Evolutionary conservation across 1,140 invertebrate genomes (phyloP).

Genomic region (Limonius californicus): DNA sequence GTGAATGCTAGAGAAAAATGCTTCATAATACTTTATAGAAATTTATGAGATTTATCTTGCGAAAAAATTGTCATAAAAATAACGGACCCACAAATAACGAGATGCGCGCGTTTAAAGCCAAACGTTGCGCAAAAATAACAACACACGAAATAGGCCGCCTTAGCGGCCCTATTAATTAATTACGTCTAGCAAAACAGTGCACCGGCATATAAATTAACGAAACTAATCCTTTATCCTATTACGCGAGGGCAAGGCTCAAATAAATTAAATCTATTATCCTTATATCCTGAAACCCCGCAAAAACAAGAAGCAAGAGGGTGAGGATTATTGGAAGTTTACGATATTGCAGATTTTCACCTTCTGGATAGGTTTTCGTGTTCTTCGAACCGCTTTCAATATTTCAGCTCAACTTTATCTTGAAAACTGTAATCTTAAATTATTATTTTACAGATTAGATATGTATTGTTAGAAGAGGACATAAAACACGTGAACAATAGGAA

Average conservation of each 20-base stretch:
- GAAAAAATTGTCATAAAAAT: conserved; percentile 12
- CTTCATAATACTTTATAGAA: conserved; percentile 11
- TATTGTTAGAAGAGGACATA: no score
- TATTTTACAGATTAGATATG: no score
- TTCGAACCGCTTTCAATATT: no score
- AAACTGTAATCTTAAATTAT: no score
- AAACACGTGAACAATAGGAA: no score
- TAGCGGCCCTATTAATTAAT: not conserved
- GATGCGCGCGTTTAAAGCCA: no score
- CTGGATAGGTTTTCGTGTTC: not conserved
- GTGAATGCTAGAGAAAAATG: conserved; percentile 11
- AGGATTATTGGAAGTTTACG: conserved; percentile 8
- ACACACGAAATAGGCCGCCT: no score
- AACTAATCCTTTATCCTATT: conserved; percentile 14
- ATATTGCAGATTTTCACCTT: conserved; percentile 10
- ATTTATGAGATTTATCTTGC: conserved; percentile 8
- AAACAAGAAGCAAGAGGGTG: conserved; percentile 4
- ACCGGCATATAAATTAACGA: conserved; percentile 6
- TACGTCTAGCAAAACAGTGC: not conserved
- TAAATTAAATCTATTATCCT: conserved; percentile 13
- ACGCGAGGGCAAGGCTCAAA: conserved; percentile 3
- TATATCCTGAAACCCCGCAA: not conserved
- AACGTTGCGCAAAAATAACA: no score
- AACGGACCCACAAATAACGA: not conserved
- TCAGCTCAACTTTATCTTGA: no score